Conservation (phyloP, 2,797 vertebrate genomes). For the Pseudochirops corinnae region DNA sequence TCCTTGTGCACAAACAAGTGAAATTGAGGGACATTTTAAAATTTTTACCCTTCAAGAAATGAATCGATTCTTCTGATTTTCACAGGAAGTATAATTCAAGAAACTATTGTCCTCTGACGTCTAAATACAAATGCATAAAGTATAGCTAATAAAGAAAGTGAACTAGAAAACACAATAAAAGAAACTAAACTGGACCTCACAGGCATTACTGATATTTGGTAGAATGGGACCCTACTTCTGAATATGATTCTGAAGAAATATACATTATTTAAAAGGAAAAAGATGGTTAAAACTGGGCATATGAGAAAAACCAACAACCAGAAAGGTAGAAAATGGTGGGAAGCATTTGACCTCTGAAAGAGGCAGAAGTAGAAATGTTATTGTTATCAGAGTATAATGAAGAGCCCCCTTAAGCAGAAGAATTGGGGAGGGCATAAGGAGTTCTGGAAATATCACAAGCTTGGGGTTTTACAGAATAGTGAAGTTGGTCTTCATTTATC, state of each 20-base stretch:
- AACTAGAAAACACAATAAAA: not conserved
- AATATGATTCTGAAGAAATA: not conserved
- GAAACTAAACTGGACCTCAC: not conserved
- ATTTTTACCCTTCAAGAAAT: not conserved
- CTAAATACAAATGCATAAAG: not conserved
- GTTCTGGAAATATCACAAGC: not conserved
- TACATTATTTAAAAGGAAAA: not conserved
- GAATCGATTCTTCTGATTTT: not conserved
- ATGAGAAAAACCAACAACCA: not conserved
- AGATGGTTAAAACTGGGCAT: not conserved
- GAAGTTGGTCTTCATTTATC: not conserved
- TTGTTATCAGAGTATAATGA: not conserved
- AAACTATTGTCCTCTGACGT: not conserved
- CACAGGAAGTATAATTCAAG: not conserved
- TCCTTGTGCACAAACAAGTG: not conserved
- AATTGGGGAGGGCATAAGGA: not conserved
- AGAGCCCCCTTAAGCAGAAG: not conserved
- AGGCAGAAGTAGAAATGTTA: not conserved
- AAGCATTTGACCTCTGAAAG: not conserved
- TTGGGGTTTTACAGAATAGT: not conserved
- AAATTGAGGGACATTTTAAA: not conserved
- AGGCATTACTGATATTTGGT: not conserved
- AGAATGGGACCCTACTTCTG: not conserved
- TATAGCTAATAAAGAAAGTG: not conserved
- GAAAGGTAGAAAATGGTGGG: not conserved